These are phyloP conservation scores for Leptosomus discolor DNA, from an alignment of 2,113 vertebrate genomes.

Conservation along the genomic window DNA sequence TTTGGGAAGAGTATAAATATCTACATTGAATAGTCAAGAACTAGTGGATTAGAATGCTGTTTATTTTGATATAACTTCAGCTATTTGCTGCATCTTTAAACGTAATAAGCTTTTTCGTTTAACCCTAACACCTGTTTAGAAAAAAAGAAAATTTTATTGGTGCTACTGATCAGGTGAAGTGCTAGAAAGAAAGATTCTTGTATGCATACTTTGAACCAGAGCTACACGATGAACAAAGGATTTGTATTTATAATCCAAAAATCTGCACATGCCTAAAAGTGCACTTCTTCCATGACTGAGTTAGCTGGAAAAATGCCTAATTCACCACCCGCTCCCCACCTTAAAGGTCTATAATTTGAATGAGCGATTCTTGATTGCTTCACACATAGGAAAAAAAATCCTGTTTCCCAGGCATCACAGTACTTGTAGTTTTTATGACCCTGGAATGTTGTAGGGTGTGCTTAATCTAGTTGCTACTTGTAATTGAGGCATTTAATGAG, in stretches of 20 bases:
- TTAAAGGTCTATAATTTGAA: not conserved
- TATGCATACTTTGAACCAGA: not conserved
- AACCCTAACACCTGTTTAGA: not conserved
- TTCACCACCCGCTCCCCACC: not conserved
- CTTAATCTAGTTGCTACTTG: not conserved
- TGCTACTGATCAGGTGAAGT: not conserved
- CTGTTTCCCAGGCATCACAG: not conserved
- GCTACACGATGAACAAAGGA: not conserved
- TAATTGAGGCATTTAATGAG: not conserved
- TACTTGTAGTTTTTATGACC: not conserved
- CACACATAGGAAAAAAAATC: not conserved
- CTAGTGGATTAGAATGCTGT: not conserved
- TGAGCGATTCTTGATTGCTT: not conserved
- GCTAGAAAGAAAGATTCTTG: not conserved
- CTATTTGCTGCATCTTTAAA: not conserved
- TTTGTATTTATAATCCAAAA: not conserved
- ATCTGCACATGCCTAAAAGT: not conserved
- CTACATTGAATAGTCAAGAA: not conserved
- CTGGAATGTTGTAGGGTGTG: not conserved
- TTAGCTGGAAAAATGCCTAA: not conserved
- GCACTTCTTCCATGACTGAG: not conserved
- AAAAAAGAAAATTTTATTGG: not conserved
- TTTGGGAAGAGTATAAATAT: not conserved
- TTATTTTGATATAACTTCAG: not conserved
- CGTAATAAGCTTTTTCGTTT: not conserved